Conservation (phyloP, 1,140 invertebrate species). For the Cotesia vestalis region DNA sequence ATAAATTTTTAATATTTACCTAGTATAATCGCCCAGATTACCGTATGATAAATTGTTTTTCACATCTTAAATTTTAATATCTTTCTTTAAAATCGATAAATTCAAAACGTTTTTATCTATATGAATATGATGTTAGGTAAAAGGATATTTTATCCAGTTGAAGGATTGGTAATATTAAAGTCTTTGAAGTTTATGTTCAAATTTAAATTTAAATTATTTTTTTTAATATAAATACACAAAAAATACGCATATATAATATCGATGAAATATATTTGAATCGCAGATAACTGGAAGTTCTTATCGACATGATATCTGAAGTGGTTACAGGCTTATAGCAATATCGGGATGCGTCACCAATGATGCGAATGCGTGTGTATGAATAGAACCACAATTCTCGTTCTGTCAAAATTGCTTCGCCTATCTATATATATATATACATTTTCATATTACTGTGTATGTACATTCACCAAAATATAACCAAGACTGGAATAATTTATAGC, state of each 20-base stretch:
- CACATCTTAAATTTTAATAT: no score
- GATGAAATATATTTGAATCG: neutral
- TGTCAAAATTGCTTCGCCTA: neutral
- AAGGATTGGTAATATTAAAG: no score
- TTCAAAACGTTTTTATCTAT: no score
- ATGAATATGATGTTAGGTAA: no score
- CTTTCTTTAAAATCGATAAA: no score
- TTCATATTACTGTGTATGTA: neutral
- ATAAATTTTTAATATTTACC: no score
- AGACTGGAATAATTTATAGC: constrained; percentile 14
- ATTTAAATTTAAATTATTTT: no score
- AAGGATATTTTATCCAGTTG: no score
- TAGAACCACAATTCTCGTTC: constrained; percentile 1
- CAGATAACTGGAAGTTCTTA: constrained; percentile 2
- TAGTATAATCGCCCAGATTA: no score
- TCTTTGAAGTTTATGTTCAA: no score
- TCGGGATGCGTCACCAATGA: constrained; percentile 15
- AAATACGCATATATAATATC: neutral
- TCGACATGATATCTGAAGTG: constrained; percentile 5
- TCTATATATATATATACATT: neutral
- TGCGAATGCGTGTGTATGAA: constrained; percentile 8
- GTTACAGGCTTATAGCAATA: constrained; percentile 8
- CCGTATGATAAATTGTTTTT: no score
- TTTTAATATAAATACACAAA: no score
- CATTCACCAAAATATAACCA: neutral